Conservation (phyloP, 2,888 invertebrate species). For the Petrolisthes cinctipes region DNA sequence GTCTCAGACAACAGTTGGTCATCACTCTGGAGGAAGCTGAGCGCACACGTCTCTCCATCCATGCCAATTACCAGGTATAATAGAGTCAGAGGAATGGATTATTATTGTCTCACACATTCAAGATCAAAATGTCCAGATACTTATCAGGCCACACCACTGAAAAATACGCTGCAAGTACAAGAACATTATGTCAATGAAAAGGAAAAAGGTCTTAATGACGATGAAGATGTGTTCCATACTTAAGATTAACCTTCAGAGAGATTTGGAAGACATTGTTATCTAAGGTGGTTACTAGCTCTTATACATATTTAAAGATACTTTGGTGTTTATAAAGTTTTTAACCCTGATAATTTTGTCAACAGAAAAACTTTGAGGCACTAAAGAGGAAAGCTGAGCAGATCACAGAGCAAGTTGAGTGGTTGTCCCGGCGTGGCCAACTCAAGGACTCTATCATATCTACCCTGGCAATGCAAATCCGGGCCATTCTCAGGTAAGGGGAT, state of each 20-base stretch:
- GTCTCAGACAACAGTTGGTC: slow-evolving; percentile 54
- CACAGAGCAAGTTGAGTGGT: slow-evolving; percentile 36
- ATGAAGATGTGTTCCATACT: too few relatives aligned
- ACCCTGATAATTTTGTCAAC: background rate
- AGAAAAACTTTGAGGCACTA: slow-evolving; percentile 52
- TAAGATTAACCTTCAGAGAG: too few relatives aligned
- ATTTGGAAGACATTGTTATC: too few relatives aligned
- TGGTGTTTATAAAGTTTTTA: background rate
- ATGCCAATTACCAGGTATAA: slow-evolving; percentile 56
- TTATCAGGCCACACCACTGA: too few relatives aligned
- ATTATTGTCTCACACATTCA: too few relatives aligned
- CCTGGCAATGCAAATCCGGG: slow-evolving; percentile 56
- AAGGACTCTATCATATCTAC: slow-evolving; percentile 63
- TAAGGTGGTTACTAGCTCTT: too few relatives aligned
- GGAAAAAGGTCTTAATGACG: too few relatives aligned
- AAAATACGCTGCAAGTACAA: too few relatives aligned
- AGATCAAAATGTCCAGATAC: too few relatives aligned
- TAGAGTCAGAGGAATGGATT: background rate
- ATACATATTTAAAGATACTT: too few relatives aligned
- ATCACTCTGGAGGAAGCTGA: slow-evolving; percentile 60
- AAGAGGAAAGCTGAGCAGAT: slow-evolving; percentile 42
- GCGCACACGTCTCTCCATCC: slow-evolving; percentile 35
- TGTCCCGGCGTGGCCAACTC: slow-evolving; percentile 40
- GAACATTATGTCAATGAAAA: too few relatives aligned
- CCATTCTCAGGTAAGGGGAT: slow-evolving; percentile 54